Base-by-base conservation (phyloP, 2,888 invertebrate genomes). In the Synanthedon vespiformis region DNA sequence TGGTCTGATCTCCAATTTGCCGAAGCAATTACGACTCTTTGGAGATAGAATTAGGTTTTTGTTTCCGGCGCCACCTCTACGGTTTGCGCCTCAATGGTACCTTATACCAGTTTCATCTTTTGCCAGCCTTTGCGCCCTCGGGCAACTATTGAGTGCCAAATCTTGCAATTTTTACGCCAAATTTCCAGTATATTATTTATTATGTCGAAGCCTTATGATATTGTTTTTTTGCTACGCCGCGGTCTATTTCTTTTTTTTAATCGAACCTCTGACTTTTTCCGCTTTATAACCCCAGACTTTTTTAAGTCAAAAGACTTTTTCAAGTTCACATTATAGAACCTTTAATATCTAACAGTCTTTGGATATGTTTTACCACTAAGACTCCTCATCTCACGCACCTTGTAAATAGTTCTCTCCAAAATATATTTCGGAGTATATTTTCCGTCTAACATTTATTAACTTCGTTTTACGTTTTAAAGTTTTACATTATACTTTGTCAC, bases 371-470 rank as follows among this genome's bases (percentile, higher is more conserved):
- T 85, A 86, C 82, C 85, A 82, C 86, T 85, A 85, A 86, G 86
- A 86, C 86, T 78, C 77, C 74, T 74, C 74, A 68, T 74, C 70
- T 74, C 77, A 73, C 77, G 72, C 11, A 65, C 67, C 78, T 76
- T 86, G 85, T 87, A 87, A 87, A 86, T 85, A 86, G 77, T 77
- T 80, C 78, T 77, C 85, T 76, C 85, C 84, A 85, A 86, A 87
- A 85, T 84, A 86, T 80, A 82, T 81, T 84, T 81, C 78, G 83
- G 82, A 83, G 85, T 70, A 76, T 48, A 13, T 48, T 48, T 16
- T 16, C 18, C 18, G 13, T 48, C 16, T 18, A 48, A 48, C 22
- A 18, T 48, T 16, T 50, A 13, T 40, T 6, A 18, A 40, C 12
- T 49, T 50, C n/a, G 34, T 44, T 34, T 34, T 51, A 44, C 34